Evolutionary conservation across 1,140 invertebrate species (phyloP), one percentile per base, ranked within the genome.

Genomic region (Scaptomyza graminum): DNA sequence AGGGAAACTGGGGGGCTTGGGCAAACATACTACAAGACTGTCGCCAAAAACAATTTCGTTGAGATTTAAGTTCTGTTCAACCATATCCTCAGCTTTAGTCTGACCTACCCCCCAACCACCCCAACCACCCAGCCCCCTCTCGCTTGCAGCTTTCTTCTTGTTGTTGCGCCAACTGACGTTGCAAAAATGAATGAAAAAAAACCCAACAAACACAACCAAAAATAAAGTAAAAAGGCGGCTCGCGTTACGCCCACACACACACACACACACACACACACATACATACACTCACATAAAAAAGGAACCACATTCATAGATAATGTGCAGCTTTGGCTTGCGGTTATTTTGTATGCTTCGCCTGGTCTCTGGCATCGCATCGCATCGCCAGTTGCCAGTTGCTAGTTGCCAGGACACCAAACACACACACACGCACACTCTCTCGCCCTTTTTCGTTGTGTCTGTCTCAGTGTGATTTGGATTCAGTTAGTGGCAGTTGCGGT

Each of bases 21-120:
- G 25, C 34, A 13, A 34, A 34, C 61, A 22, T 46, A 51, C 49
- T 46, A 51, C 49, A 82, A 74, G 87, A 85, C 77, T 87, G 82
- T 85, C 82, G 82, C 82, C 82, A 87, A 87, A 85, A 87, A 87
- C 82, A 87, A 85, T 85, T 85, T 85, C 82, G 82, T 71, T 78
- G 66, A 87, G 82, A 81, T 85, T 85, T 87, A 87, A 87, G 82
- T 82, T 85, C 83, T 85, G 74, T 82, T 85, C 50, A 81, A 87
- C 82, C 87, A 85, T 81, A 81, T 85, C 82, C 28, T 28, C 28
- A 82, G 74, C 52, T 81, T 57, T 71, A 57, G 61, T 71, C 64
- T 69, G 67, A 49, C 16, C 49, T 16, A 15, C 44, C 18, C 31
- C 11, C 5, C 2, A 6, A 31, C 13, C 7, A 1, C 31, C 4